phyloP scores from a whole-genome alignment of 2,797 vertebrate genomes.

The Trachurus trachurus region DNA sequence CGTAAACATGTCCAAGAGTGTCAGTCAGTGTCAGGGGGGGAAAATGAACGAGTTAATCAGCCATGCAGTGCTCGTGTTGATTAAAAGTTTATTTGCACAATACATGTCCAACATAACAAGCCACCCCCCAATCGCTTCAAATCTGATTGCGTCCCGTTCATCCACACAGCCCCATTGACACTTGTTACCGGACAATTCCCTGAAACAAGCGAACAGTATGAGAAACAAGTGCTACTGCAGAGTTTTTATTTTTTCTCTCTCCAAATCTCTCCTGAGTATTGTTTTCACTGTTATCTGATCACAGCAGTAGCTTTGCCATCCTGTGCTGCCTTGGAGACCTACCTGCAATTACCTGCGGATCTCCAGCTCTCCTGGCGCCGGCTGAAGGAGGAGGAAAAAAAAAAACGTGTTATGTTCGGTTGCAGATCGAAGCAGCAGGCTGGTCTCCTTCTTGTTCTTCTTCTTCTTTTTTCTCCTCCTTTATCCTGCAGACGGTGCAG shows the following conservation, averaged over 20 bases:
- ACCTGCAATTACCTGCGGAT: slow-evolving; percentile 78
- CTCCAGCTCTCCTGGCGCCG: slow-evolving; percentile 44
- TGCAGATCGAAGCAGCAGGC: background rate
- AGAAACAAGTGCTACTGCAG: slow-evolving; percentile 36
- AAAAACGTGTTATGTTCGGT: background rate
- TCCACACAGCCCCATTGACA: slow-evolving; percentile 32
- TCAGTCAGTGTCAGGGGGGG: slow-evolving; percentile 46
- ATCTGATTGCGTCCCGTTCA: slow-evolving; percentile 4
- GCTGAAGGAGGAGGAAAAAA: slow-evolving; percentile 26
- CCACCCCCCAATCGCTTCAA: background rate
- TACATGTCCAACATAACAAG: slow-evolving; percentile 9
- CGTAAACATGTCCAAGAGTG: slow-evolving; percentile 74
- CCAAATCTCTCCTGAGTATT: background rate
- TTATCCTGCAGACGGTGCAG: slow-evolving; percentile 19
- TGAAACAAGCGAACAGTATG: slow-evolving; percentile 29
- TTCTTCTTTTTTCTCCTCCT: too few species aligned
- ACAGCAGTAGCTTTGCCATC: slow-evolving; percentile 25
- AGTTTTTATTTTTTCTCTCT: background rate
- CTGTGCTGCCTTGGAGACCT: slow-evolving; percentile 49
- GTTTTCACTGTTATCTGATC: slow-evolving; percentile 9
- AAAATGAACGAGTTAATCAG: slow-evolving; percentile 52
- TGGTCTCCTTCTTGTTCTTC: background rate
- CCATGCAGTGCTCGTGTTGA: slow-evolving; percentile 45
- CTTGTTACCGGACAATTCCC: slow-evolving; percentile 46
- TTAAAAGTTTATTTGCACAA: slow-evolving; percentile 38